These are phyloP conservation scores for Tinamus major DNA, from an alignment of 2,797 vertebrate genomes.

Conservation along the genomic window DNA sequence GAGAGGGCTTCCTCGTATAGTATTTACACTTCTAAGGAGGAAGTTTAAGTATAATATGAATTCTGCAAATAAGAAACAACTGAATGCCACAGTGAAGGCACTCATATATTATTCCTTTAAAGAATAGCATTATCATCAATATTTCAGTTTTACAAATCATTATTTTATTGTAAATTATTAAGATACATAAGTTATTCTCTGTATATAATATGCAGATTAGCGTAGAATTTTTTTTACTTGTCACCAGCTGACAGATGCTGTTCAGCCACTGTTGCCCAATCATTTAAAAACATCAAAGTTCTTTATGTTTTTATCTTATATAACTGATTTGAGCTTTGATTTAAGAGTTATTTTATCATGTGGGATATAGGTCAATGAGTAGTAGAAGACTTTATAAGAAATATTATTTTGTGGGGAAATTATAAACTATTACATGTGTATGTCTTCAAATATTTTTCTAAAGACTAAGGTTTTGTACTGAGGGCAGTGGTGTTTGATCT, in stretches of 20 bases:
- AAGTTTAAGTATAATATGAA: background rate
- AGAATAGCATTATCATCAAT: conserved; percentile 45
- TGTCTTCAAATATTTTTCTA: background rate
- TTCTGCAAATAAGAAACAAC: conserved; percentile 49
- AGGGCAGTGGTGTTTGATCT: background rate
- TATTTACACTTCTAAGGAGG: background rate
- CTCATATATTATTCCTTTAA: conserved; percentile 57
- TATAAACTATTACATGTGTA: background rate
- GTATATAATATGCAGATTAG: conserved; percentile 3
- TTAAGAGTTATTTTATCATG: background rate
- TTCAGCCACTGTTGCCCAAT: background rate
- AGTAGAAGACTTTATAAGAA: background rate
- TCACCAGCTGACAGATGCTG: background rate
- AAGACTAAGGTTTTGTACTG: background rate
- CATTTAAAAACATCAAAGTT: conserved; percentile 1
- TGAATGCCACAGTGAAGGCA: background rate
- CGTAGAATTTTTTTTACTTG: conserved; percentile 2
- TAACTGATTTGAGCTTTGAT: conserved; percentile 23
- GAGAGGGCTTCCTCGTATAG: background rate
- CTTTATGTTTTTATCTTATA: conserved; percentile 10
- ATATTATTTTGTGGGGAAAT: background rate
- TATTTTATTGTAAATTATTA: conserved; percentile 68
- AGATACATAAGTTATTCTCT: conserved; percentile 62
- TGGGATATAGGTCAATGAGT: background rate
- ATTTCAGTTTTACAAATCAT: conserved; percentile 69